phyloP scores from a whole-genome alignment of 2,888 invertebrate species.

The Watsonalla binaria region DNA sequence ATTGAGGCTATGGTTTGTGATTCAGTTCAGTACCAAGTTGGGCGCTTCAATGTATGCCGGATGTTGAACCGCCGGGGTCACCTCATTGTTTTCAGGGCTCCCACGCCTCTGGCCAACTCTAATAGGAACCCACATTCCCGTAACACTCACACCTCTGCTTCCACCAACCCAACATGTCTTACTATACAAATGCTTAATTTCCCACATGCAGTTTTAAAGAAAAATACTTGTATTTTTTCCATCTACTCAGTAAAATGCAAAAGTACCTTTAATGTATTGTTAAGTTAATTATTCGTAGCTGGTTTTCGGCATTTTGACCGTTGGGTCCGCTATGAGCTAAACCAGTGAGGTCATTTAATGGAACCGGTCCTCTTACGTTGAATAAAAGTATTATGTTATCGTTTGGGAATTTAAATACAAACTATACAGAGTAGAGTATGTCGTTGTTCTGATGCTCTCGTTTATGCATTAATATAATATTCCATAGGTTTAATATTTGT shows the following conservation, averaged over 20 bases:
- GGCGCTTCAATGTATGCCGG: conserved; percentile 31
- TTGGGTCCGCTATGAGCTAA: conserved; percentile 37
- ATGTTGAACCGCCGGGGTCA: conserved; percentile 56
- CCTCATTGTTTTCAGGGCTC: conserved; percentile 48
- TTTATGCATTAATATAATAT: no score
- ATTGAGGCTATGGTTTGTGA: conserved; percentile 14
- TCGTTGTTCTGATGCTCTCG: background rate
- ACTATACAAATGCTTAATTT: conserved; percentile 4
- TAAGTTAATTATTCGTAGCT: conserved; percentile 4
- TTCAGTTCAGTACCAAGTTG: conserved; percentile 16
- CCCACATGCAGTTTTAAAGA: no score
- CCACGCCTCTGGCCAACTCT: conserved; percentile 38
- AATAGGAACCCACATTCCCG: conserved; percentile 28
- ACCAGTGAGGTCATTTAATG: conserved; percentile 57
- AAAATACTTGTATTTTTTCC: no score
- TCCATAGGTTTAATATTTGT: no score
- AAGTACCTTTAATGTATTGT: no score
- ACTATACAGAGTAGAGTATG: background rate
- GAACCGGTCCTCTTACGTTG: conserved; percentile 49
- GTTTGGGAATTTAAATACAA: conserved; percentile 20
- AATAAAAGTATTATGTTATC: conserved; percentile 20
- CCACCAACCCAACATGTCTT: conserved; percentile 21
- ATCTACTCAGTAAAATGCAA: no score
- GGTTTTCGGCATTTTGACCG: conserved; percentile 22
- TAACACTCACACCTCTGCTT: conserved; percentile 43